Conservation (phyloP, 2,797 vertebrate genomes). For the Australoheros facetus region DNA sequence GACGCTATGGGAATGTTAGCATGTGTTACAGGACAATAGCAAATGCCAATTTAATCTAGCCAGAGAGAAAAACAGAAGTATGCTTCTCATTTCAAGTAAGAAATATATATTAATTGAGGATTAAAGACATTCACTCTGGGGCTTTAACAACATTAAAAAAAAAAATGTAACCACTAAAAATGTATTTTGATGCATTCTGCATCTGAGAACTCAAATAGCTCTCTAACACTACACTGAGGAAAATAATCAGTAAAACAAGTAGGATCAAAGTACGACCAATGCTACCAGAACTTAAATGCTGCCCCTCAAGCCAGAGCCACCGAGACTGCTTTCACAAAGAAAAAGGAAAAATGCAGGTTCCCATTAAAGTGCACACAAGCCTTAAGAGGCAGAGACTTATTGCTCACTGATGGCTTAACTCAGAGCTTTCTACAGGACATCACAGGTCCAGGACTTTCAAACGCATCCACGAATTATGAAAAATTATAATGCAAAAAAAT, state of each 20-base stretch:
- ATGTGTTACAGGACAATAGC: not conserved
- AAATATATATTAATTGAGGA: not conserved
- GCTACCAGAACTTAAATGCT: too few relatives aligned
- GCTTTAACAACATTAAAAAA: too few relatives aligned
- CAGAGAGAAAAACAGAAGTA: too few relatives aligned
- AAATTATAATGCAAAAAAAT: not conserved
- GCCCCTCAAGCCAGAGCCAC: too few relatives aligned
- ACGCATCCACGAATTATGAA: not conserved
- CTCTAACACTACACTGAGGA: not conserved
- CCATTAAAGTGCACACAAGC: not conserved
- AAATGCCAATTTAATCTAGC: too few relatives aligned
- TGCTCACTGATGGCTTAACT: too few relatives aligned
- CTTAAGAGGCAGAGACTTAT: not conserved
- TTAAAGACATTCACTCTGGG: not conserved
- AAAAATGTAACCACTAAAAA: not conserved
- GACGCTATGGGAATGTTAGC: not conserved
- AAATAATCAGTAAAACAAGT: not conserved
- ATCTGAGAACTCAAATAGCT: not conserved
- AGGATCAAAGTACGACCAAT: accelerated
- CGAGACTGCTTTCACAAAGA: not conserved
- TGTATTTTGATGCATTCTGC: not conserved
- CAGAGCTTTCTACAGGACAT: not conserved
- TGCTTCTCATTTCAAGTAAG: not conserved
- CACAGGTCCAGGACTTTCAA: accelerated
- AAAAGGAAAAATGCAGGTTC: not conserved